These are phyloP conservation scores for Spea hammondii DNA, from an alignment of 2,797 vertebrate genomes.

Conservation along the genomic window DNA sequence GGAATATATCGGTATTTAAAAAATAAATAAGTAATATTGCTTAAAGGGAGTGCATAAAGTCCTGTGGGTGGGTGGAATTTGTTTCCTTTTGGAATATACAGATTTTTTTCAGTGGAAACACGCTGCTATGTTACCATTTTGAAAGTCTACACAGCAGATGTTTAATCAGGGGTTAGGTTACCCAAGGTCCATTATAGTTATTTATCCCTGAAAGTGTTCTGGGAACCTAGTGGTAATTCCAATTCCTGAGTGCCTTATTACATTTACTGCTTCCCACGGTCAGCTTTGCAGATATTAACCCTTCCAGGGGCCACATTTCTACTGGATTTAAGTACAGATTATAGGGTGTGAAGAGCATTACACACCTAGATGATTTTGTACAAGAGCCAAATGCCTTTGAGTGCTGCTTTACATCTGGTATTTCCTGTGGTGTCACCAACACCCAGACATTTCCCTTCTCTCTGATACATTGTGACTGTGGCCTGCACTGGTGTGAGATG, in stretches of 20 bases:
- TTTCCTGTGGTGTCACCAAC: conserved; percentile 10
- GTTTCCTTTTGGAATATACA: neutral
- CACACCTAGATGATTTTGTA: neutral
- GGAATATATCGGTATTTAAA: conserved; percentile 42
- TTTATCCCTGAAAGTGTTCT: neutral
- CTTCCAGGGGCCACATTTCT: neutral
- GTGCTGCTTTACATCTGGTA: conserved; percentile 7
- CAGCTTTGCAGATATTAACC: conserved; percentile 2
- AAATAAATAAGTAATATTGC: conserved; percentile 30
- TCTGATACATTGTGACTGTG: conserved; percentile 17
- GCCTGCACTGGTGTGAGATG: conserved; percentile 34
- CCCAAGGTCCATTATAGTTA: neutral
- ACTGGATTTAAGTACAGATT: neutral
- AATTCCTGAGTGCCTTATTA: conserved; percentile 46
- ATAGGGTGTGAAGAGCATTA: neutral
- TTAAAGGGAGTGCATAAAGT: conserved; percentile 4
- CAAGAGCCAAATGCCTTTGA: neutral
- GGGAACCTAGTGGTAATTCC: conserved; percentile 19
- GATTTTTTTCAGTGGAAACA: neutral
- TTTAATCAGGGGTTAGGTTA: conserved; percentile 23
- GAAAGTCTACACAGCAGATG: neutral
- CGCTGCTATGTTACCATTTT: conserved; percentile 7
- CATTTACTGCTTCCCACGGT: conserved; percentile 6
- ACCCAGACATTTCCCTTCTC: conserved; percentile 1
- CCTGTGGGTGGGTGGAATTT: conserved; percentile 10